Evolutionary conservation across 2,888 invertebrate species (phyloP).

Genomic region (Campopleginae sp.): DNA sequence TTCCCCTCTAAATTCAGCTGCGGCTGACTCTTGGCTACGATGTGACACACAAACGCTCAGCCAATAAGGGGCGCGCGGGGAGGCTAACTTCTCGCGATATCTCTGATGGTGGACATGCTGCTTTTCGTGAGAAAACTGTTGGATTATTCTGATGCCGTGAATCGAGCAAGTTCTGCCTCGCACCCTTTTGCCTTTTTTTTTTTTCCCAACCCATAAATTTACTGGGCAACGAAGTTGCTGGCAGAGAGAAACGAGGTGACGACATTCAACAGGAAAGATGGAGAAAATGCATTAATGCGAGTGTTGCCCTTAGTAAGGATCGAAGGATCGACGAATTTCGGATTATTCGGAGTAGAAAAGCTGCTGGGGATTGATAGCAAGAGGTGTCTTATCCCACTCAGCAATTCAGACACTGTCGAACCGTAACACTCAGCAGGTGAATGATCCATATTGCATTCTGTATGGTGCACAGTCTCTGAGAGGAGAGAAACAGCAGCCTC

Average conservation of each 20-base stretch:
- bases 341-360: constrained; percentile 29
- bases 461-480: constrained; percentile 22
- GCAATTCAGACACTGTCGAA: constrained; percentile 54
- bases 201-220: not conserved
- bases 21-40: constrained; percentile 26
- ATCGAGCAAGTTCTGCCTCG: not conserved
- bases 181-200: not conserved
- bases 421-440: constrained; percentile 59
- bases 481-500: constrained; percentile 1
- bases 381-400: constrained; percentile 54
- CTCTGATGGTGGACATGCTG: not conserved
- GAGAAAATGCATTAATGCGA: not conserved
- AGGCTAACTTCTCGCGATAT: not conserved
- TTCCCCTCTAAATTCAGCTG: constrained; percentile 39
- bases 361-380: constrained; percentile 25
- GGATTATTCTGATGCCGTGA: not conserved
- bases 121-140: not conserved
- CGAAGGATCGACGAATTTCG: constrained; percentile 4
- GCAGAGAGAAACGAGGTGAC: not conserved
- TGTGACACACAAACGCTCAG: constrained; percentile 3
- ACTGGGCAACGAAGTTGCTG: not conserved
- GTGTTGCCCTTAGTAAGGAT: constrained; percentile 20
- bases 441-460: constrained; percentile 53
- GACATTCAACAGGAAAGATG: not conserved
- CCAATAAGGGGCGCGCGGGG: constrained; percentile 12